A percentile compares a stretch with the other conserved stretches of the same genome.
Conservation (phyloP, 1,140 invertebrate genomes). For the Micrasema minimum region DNA sequence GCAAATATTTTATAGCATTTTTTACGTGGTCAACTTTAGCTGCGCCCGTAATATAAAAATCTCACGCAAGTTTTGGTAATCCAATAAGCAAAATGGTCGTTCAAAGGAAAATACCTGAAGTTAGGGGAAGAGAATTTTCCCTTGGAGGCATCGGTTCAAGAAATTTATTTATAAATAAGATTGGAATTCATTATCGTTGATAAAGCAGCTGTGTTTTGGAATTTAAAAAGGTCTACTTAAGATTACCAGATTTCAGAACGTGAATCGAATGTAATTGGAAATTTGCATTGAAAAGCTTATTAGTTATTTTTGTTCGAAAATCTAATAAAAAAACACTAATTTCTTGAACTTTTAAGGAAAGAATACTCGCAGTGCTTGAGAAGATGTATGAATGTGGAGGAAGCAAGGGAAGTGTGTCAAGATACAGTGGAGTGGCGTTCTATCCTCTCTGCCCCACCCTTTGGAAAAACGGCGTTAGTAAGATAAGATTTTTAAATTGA, state of each 20-base stretch:
- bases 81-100: conserved; percentile 31
- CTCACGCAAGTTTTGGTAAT: conserved; percentile 34
- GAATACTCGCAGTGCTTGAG: not conserved
- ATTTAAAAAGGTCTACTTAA: conserved; percentile 8
- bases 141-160: conserved; percentile 10
- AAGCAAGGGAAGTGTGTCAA: no score
- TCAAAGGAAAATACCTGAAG: not conserved
- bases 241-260: not conserved
- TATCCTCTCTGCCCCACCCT: no score
- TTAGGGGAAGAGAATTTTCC: conserved; percentile 1
- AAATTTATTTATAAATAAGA: conserved; percentile 21
- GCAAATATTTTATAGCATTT: conserved; percentile 43
- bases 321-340: not conserved
- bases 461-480: no score
- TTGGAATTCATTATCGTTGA: conserved; percentile 17
- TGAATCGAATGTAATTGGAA: conserved; percentile 3
- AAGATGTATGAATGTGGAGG: no score
- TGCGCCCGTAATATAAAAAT: conserved; percentile 27
- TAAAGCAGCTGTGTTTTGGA: not conserved
- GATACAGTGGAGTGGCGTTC: no score
- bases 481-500: not conserved
- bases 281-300: conserved; percentile 20
- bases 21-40: conserved; percentile 40
- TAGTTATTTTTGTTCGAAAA: conserved; percentile 1
- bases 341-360: not conserved